phyloP scores from a whole-genome alignment of 1,140 invertebrate species.

The Oncopodura yosiiana region DNA sequence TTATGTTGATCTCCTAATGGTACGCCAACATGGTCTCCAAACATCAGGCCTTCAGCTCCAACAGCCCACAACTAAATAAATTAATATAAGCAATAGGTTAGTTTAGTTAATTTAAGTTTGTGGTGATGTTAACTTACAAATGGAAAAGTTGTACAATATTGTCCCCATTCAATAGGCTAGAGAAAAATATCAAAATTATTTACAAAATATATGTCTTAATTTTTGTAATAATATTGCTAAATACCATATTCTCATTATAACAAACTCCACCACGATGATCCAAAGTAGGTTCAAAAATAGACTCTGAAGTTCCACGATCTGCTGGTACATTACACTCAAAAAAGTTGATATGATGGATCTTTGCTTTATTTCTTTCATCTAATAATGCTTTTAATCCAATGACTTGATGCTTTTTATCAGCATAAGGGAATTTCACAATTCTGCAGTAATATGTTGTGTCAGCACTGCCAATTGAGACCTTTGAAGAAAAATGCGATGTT shows the following conservation, averaged over 20 bases:
- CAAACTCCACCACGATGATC: constrained; percentile 74
- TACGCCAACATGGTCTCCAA: constrained; percentile 68
- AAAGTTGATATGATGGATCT: not conserved
- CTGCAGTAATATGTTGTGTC: constrained; percentile 72
- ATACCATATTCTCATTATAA: constrained; percentile 36
- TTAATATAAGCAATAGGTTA: too few relatives aligned
- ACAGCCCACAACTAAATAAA: too few relatives aligned
- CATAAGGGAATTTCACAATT: constrained; percentile 63
- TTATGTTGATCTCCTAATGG: constrained; percentile 57
- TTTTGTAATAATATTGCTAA: constrained; percentile 43
- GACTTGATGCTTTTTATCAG: constrained; percentile 65
- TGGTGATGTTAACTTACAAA: too few relatives aligned
- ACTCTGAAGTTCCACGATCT: constrained; percentile 44
- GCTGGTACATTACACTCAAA: constrained; percentile 1
- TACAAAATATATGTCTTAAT: constrained; percentile 56
- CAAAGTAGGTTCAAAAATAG: constrained; percentile 62
- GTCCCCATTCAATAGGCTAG: constrained; percentile 59
- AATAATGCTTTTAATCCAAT: constrained; percentile 50
- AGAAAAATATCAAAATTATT: too few relatives aligned
- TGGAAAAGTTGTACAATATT: constrained; percentile 64
- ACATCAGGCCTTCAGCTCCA: constrained; percentile 58
- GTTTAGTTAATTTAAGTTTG: too few relatives aligned
- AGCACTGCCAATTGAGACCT: not conserved
- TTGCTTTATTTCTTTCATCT: not conserved
- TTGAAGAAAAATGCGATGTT: not conserved